A percentile compares a stretch with the other conserved stretches of the same genome.
Conservation (phyloP, 2,888 invertebrate species). For the Disparrhopalites patrizii region DNA sequence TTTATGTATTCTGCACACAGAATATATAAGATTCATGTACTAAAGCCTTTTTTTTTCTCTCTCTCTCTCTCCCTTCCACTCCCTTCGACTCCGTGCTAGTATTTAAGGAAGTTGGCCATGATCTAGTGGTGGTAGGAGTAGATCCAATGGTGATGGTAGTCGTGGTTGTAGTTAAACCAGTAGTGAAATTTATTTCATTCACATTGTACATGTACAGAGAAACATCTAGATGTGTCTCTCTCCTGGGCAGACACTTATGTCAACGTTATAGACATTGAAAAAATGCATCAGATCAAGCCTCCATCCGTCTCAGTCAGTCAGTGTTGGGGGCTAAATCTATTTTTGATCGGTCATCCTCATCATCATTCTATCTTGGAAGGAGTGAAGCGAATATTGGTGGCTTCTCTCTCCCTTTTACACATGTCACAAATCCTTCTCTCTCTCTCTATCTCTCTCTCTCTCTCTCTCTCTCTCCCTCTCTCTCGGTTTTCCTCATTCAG, state of each 20-base stretch:
- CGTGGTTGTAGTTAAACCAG: too few relatives aligned
- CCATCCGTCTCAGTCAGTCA: constrained; percentile 27
- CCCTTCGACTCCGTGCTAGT: too few relatives aligned
- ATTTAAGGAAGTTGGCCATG: too few relatives aligned
- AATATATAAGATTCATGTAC: too few relatives aligned
- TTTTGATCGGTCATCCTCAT: constrained; percentile 43
- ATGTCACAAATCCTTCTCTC: neutral
- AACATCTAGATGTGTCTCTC: too few relatives aligned
- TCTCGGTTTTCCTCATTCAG: neutral
- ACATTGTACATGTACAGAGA: too few relatives aligned
- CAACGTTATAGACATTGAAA: constrained; percentile 9
- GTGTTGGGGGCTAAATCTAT: constrained; percentile 37
- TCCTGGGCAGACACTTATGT: neutral
- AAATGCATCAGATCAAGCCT: constrained; percentile 18
- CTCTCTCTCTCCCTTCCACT: too few relatives aligned
- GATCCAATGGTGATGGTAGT: too few relatives aligned
- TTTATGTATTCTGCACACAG: too few relatives aligned
- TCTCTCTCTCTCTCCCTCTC: neutral
- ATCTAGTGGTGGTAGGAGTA: neutral
- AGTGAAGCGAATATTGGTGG: constrained; percentile 4
- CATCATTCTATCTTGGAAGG: constrained; percentile 24
- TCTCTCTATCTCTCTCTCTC: neutral
- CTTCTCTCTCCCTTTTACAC: neutral
- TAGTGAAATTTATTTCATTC: too few relatives aligned
- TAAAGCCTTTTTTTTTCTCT: too few relatives aligned